Evolutionary conservation across 92 coral and sea anemone genomes (phyloP), one percentile per base, ranked within the genome.

Genomic region (Chrysogorgia sp.): DNA sequence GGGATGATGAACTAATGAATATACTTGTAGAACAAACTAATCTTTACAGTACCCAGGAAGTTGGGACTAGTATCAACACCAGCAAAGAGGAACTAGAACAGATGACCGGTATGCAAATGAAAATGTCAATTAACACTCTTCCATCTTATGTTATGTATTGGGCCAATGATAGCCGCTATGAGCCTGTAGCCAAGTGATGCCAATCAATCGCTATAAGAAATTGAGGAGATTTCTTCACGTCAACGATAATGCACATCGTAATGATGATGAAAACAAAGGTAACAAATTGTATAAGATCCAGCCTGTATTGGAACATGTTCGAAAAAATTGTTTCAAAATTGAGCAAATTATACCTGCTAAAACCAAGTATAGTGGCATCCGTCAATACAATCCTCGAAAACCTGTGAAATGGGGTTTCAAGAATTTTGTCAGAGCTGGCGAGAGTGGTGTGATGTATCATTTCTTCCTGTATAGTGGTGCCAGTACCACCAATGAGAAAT

Each of bases 401-500:
- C 69, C 69, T 31, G 69, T 63, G 1, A 63, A 63, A 6, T n/a
- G n/a, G n/a, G n/a, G n/a, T n/a, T n/a, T n/a, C n/a, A n/a, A n/a
- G n/a, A n/a, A n/a, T n/a, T n/a, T 63, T 31, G 69, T 63, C 15
- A 0, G 43, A 29, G 69, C 69, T 31, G 69, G 69, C 0, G 35
- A 33, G 14, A 32, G 43, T 21, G 69, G 69, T 2, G 35, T 63
- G 43, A 63, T 63, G 77, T 71, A 71, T 20, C 34, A 71, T 20
- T 71, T 72, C 35, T 40, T 53, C 34, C 34, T 52, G 10, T 71
- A 71, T 58, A 30, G 26, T 14, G 43, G 78, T 24, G 50, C 68
- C 20, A 15, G 25, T 12, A 48, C 64, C 32, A 31, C 23, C 30
- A 2, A 41, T 14, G 47, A 63, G 47, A 33, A 31, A 33, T 63